Percentiles rank a stretch among this genome's conserved stretches.
Conservation (phyloP, 2,113 vertebrate genomes). For the Cromileptes altivelis region DNA sequence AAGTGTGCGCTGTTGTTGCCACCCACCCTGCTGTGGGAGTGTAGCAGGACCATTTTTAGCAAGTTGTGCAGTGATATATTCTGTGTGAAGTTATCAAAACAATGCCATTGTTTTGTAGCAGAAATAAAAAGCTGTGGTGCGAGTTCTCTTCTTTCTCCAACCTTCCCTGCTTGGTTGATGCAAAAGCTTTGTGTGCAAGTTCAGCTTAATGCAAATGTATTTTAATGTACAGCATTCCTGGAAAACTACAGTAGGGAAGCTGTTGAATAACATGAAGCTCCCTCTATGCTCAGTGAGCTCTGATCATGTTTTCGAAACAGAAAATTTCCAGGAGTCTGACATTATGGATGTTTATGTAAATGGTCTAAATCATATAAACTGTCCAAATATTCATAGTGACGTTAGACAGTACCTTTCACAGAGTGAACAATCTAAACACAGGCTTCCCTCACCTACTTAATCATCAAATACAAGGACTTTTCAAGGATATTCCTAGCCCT, state of each 20-base stretch:
- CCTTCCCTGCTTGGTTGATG: conserved; percentile 1
- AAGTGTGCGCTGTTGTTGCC: conserved; percentile 64
- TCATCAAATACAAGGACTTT: no score
- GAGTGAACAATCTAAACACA: neutral
- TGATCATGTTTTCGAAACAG: conserved; percentile 16
- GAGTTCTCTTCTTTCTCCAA: conserved; percentile 24
- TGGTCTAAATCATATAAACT: neutral
- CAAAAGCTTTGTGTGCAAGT: conserved; percentile 6
- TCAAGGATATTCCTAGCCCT: neutral
- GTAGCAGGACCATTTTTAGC: conserved; percentile 66
- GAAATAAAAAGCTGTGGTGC: conserved; percentile 25
- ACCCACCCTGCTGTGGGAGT: conserved; percentile 66
- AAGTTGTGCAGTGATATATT: conserved; percentile 42
- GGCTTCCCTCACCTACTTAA: no score
- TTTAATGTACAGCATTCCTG: conserved; percentile 20
- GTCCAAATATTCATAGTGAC: neutral
- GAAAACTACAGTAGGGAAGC: conserved; percentile 5
- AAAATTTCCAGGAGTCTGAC: neutral
- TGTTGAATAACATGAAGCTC: conserved; percentile 8
- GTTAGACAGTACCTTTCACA: neutral
- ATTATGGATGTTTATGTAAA: neutral
- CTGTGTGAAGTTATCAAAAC: conserved; percentile 54
- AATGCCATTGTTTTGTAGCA: conserved; percentile 42
- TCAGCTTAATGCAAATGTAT: conserved; percentile 18
- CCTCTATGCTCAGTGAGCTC: neutral